Base-by-base conservation (phyloP, 1,140 invertebrate species). In the Leguminivora glycinivorella region DNA sequence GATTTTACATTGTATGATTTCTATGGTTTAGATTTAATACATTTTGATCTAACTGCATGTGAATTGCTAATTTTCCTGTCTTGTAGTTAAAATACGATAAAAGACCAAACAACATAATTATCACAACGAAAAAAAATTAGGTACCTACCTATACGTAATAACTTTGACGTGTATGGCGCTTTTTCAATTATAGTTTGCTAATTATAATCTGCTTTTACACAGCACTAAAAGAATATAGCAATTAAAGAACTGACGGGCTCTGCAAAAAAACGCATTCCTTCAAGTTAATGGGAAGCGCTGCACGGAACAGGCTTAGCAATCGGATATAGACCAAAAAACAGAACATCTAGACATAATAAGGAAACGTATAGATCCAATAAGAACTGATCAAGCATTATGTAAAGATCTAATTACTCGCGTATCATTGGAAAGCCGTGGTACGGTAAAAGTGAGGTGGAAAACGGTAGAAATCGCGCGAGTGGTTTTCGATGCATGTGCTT, bases 401-500 rank as follows among this genome's bases (percentile, higher is more conserved):
- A 63, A 63, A 63, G 25, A 17, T 29, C 26, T 63, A 63, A 63
- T 63, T 63, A 63, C 26, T 9, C 26, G 14, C 14, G 26, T 63
- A 63, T 31, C 58, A 63, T 63, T 63, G 58, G 58, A 63, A 63
- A 63, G 58, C 17, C 17, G 56, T n/a, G 10, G n/a, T 63, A 63
- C 58, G 26, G 58, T 63, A 63, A 63, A 63, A 63, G 58, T 63
- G 25, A 1, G 26, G 3, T 63, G 58, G 58, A 29, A 26, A 63
- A 63, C 58, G 29, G 58, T 34, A 63, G 58, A 63, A 63, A 63
- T 19, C 26, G 58, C 29, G 19, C n/a, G 25, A 63, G 22, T 9
- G 26, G 24, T 63, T 58, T 58, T 26, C 58, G 58, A 63, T 34
- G 17, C 58, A 26, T 9, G n/a, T 17, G 17, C 26, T 31, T n/a